Percentiles rank a stretch among this genome's conserved stretches.
phyloP scores from a whole-genome alignment of 2,797 vertebrate genomes.

The Enteromius argenteus region DNA sequence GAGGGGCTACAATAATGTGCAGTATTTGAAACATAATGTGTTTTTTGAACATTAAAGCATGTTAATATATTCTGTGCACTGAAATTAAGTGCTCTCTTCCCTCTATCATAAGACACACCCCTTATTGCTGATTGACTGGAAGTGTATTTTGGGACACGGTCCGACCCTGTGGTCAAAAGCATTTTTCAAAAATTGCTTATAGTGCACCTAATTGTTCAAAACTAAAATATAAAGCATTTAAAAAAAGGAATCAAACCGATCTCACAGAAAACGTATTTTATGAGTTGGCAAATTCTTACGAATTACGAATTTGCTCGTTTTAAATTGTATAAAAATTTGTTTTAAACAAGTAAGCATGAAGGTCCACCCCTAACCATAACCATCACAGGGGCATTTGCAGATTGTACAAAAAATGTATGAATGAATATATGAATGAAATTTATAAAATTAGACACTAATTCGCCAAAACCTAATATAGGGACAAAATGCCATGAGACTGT shows the following conservation, averaged over 20 bases:
- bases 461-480: neutral
- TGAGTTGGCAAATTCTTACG: neutral
- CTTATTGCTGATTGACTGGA: too few species aligned
- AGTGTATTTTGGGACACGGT: too few species aligned
- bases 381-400: neutral
- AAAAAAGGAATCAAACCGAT: neutral
- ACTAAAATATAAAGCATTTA: neutral
- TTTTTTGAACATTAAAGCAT: neutral
- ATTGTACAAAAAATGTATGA: neutral
- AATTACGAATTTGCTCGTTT: neutral
- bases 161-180: too few species aligned
- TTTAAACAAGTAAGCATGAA: neutral
- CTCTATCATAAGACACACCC: too few species aligned
- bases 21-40: neutral
- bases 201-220: too few species aligned
- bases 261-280: neutral
- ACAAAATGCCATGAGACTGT: neutral
- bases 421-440: neutral
- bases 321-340: neutral
- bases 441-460: neutral
- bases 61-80: neutral
- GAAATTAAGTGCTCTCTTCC: too few species aligned
- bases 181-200: too few species aligned
- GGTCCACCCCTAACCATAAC: neutral
- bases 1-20: neutral